These are phyloP conservation scores for Archilochus colubris DNA, from an alignment of 2,113 vertebrate genomes.

Conservation along the genomic window DNA sequence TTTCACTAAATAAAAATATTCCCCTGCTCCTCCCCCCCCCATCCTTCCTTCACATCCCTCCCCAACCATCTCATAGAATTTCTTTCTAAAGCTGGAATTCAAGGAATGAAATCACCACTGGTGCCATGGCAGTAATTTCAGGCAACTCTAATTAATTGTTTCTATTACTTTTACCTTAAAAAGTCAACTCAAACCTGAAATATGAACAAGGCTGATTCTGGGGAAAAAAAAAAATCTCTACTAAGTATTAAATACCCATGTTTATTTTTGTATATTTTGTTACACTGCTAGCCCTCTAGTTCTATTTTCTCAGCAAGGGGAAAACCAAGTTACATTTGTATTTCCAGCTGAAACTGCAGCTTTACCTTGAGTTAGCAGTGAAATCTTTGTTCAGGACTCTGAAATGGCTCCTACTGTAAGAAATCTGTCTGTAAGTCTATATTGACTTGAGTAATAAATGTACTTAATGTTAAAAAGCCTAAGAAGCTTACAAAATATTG, in stretches of 20 bases:
- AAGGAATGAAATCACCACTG: background rate
- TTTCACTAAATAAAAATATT: constrained; percentile 57
- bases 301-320: background rate
- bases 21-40: background rate
- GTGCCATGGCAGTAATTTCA: background rate
- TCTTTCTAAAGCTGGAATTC: constrained; percentile 17
- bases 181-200: background rate
- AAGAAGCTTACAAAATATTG: background rate
- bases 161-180: background rate
- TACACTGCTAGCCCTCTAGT: background rate
- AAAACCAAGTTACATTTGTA: background rate
- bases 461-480: background rate
- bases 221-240: background rate
- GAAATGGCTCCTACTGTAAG: background rate
- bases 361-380: background rate
- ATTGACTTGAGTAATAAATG: background rate
- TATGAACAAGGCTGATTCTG: background rate
- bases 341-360: background rate
- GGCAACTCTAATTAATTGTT: background rate
- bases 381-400: background rate
- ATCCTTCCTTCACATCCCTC: background rate
- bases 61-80: background rate
- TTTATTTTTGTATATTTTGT: background rate
- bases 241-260: background rate
- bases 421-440: background rate